A percentile compares a stretch with the other conserved stretches of the same genome.
phyloP scores from a whole-genome alignment of 2,113 vertebrate genomes.

The Hylia prasina region DNA sequence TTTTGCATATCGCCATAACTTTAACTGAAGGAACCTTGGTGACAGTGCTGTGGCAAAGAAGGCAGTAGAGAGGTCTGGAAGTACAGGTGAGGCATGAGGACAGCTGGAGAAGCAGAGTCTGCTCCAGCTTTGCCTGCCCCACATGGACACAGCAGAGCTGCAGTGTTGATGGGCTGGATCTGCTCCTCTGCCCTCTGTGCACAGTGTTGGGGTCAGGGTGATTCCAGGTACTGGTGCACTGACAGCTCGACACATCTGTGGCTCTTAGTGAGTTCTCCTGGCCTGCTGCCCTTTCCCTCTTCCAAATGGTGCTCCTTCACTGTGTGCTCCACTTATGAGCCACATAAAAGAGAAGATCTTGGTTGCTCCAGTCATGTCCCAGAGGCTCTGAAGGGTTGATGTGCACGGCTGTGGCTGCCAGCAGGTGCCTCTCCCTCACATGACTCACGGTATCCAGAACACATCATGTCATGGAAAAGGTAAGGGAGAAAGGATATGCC shows the following conservation, averaged over 20 bases:
- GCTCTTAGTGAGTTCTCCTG: neutral
- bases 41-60: neutral
- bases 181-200: neutral
- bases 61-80: neutral
- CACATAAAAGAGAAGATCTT: neutral
- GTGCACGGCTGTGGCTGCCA: accelerated
- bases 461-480: neutral
- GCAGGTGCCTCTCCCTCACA: neutral
- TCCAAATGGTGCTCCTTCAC: accelerated
- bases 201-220: accelerated
- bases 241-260: neutral
- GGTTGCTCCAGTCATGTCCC: neutral
- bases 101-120: neutral
- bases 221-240: neutral
- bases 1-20: neutral
- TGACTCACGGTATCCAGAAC: neutral
- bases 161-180: neutral
- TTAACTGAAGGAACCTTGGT: neutral
- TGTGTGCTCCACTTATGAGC: neutral
- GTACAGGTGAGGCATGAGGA: neutral
- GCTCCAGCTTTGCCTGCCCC: neutral
- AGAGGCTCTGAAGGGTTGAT: accelerated
- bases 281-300: neutral
- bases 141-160: neutral
- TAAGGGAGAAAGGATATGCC: neutral